phyloP scores from a whole-genome alignment of 2,113 vertebrate species.

The Grus americana region DNA sequence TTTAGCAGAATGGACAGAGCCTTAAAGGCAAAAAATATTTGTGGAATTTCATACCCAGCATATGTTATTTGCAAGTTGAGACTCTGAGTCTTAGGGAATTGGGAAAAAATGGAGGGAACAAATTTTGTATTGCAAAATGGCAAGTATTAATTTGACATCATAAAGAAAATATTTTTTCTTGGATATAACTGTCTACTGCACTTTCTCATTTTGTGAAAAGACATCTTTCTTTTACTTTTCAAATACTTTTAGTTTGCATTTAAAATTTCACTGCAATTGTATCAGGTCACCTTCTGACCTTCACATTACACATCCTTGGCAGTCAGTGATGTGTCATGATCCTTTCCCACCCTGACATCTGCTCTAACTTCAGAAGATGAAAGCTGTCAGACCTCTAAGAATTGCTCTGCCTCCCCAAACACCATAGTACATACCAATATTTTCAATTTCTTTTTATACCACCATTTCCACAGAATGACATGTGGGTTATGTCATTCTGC shows the following conservation, averaged over 20 bases:
- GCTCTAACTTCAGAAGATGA: background rate
- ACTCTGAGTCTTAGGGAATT: background rate
- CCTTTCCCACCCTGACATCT: background rate
- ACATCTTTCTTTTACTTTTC: background rate
- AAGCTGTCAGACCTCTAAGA: background rate
- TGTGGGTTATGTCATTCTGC: background rate
- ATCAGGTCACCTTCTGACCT: background rate
- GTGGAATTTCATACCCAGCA: background rate
- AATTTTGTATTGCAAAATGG: background rate
- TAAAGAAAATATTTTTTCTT: background rate
- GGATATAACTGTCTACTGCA: background rate
- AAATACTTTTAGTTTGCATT: background rate
- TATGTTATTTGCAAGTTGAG: background rate
- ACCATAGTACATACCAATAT: background rate
- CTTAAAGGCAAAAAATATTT: background rate
- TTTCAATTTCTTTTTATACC: background rate
- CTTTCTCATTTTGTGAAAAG: background rate
- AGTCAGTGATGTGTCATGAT: background rate
- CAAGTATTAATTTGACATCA: background rate
- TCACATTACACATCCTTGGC: background rate
- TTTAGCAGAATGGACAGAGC: background rate
- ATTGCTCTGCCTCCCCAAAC: background rate
- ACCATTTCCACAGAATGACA: background rate
- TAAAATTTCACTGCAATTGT: background rate
- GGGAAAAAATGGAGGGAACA: background rate